A percentile compares a stretch with the other conserved stretches of the same genome.
Conservation (phyloP, 2,797 vertebrate genomes). For the Rhodeus uyekii region DNA sequence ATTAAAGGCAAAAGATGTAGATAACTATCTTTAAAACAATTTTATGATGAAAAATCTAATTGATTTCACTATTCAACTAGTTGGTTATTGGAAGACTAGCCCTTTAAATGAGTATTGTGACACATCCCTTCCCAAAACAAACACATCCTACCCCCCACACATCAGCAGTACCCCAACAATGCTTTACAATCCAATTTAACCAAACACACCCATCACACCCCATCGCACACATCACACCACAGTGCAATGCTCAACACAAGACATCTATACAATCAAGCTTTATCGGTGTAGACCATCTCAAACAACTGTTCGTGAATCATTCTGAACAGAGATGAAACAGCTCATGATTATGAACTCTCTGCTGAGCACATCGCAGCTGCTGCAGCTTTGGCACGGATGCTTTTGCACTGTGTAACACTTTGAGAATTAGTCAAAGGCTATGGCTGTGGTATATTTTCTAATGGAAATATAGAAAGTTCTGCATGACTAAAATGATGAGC, state of each 20-base stretch:
- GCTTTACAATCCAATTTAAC: neutral
- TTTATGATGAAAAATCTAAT: neutral
- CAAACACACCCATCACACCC: neutral
- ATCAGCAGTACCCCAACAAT: neutral
- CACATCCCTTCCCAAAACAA: neutral
- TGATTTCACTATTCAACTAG: neutral
- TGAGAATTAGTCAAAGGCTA: conserved; percentile 28
- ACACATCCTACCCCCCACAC: neutral
- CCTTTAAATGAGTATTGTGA: neutral
- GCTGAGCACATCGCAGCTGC: conserved; percentile 28
- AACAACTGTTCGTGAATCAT: conserved; percentile 38
- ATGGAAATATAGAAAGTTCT: conserved; percentile 28
- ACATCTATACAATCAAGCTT: neutral
- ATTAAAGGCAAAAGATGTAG: too few species aligned
- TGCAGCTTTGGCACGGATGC: conserved; percentile 20
- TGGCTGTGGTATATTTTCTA: conserved; percentile 8
- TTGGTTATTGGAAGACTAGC: neutral
- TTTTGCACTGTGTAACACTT: conserved; percentile 27
- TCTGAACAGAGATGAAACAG: conserved; percentile 26
- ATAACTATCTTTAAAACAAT: neutral
- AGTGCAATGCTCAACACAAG: neutral
- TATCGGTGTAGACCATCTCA: neutral
- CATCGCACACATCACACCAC: neutral
- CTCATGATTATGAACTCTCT: conserved; percentile 9
- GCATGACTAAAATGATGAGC: conserved; percentile 28